Conservation (phyloP, 2,113 vertebrate genomes). For the Datnioides undecimradiatus region DNA sequence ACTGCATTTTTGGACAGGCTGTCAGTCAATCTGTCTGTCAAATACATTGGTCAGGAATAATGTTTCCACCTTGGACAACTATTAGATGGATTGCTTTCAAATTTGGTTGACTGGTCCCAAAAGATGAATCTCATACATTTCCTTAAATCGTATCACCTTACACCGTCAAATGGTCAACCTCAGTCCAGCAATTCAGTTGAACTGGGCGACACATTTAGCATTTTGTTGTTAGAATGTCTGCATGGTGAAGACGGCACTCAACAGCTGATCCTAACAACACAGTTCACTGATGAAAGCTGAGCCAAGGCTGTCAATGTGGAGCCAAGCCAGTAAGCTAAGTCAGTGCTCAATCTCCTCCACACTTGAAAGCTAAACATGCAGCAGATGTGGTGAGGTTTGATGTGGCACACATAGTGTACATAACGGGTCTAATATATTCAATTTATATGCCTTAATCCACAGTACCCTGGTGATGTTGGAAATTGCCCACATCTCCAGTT, state of each 20-base stretch:
- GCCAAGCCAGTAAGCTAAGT: neutral
- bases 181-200: neutral
- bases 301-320: neutral
- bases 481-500: neutral
- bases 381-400: neutral
- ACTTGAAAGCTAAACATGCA: too few species aligned
- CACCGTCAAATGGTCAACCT: too few species aligned
- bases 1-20: neutral
- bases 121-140: neutral
- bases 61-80: neutral
- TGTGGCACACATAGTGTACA: too few species aligned
- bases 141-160: neutral
- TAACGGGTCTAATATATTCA: too few species aligned
- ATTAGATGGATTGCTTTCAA: neutral
- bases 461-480: too few species aligned
- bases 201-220: rapidly evolving
- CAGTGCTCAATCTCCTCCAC: neutral
- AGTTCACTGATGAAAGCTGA: neutral
- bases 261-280: neutral
- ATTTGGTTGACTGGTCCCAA: neutral
- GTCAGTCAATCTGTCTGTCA: neutral
- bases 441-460: too few species aligned
- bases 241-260: neutral
- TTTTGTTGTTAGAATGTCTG: neutral
- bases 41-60: neutral